Evolutionary conservation across 2,113 vertebrate genomes (phyloP), one percentile per base, ranked within the genome.

Genomic region (Lutjanus erythropterus): DNA sequence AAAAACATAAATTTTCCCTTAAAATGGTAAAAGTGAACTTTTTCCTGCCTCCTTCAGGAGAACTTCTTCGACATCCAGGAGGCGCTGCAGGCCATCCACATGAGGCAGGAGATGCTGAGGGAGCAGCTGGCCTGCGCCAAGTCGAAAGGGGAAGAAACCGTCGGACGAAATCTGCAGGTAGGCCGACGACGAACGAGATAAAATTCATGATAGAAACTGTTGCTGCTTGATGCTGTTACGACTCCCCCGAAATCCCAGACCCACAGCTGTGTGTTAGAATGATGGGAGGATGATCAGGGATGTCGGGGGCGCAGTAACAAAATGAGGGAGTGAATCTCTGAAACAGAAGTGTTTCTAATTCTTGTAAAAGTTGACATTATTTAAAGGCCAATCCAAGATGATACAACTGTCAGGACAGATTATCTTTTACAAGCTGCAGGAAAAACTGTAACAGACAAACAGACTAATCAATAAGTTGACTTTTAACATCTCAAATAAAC

Each of bases 11-110:
- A 25, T 12, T 23, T 25, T 11, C 29, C 2, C 31, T 12, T 0
- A 19, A 19, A 33, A 9, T 56, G 7, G 0, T 19, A 27, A 0
- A 23, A 4, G 3, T 35, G 33, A 12, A 21, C 9, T 6, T 37
- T 23, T 14, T 60, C 60, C 19, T 21, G 16, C 19, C 71, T 0
- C 67, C 70, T 60, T 55, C 84, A 98, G 97, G 98, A 99, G 81
- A 97, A 96, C 59, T 97, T 97, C 89, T 95, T 97, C 44, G 97
- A 98, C 93, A 96, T 98, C 86, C 97, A 97, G 91, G 98, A 99
- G 85, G 94, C 97, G 0, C 92, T 97, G 79, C 96, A 97, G 81
- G 94, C 96, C 0, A 96, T 99, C 73, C 96, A 97, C 72, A 96
- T 97, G 91, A 96, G 95, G 44, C 94, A 97, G 90, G 96, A 97